Evolutionary conservation across 2,888 invertebrate species (phyloP).

Genomic region (Torymus tubicola): DNA sequence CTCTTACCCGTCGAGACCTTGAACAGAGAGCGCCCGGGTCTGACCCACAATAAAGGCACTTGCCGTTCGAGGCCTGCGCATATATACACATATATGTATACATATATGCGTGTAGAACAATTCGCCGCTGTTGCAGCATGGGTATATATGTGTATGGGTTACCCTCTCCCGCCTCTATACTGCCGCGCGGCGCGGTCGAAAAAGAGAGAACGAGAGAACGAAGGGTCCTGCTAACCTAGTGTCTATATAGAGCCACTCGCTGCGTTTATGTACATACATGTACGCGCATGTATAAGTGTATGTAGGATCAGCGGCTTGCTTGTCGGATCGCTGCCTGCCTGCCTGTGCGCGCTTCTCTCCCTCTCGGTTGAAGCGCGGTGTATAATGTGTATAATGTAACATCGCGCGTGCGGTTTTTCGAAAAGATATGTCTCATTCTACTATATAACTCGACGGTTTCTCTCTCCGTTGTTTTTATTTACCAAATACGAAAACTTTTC

Average conservation of each 20-base stretch:
- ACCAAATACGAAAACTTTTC: no score
- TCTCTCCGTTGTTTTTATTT: no score
- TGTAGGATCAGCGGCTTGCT: not conserved
- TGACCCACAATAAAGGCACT: constrained; percentile 77
- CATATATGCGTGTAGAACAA: constrained; percentile 67
- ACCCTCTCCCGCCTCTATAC: no score
- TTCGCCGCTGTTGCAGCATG: constrained; percentile 1
- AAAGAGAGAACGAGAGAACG: constrained; percentile 38
- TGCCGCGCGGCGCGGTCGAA: no score
- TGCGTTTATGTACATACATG: not conserved
- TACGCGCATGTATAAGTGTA: not conserved
- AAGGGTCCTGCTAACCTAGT: constrained; percentile 74
- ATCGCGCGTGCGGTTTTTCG: no score
- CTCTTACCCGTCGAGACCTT: constrained; percentile 66
- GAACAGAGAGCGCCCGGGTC: constrained; percentile 69
- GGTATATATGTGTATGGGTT: no score
- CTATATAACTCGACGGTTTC: no score
- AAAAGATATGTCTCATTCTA: no score
- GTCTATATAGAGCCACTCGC: constrained; percentile 42
- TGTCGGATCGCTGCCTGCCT: constrained; percentile 47
- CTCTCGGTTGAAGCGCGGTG: not conserved
- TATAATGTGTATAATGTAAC: no score
- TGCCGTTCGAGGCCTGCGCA: constrained; percentile 70
- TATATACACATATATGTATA: constrained; percentile 55
- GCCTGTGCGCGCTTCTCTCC: constrained; percentile 35